A percentile compares a stretch with the other conserved stretches of the same genome.
phyloP scores from a whole-genome alignment of 2,113 vertebrate species.

The Mustelus asterias region DNA sequence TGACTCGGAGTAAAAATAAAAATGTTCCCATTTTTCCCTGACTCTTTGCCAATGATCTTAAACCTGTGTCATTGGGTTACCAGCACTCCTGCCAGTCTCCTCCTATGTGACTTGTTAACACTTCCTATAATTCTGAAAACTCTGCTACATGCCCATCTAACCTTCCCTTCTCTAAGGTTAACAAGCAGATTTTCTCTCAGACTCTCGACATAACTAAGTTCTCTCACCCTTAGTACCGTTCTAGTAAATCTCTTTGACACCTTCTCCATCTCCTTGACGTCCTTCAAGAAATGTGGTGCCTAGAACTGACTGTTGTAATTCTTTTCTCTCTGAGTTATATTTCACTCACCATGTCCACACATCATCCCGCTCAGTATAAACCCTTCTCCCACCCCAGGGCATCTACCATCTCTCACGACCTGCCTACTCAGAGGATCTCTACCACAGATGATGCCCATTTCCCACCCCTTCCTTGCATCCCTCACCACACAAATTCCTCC shows the following conservation, averaged over 20 bases:
- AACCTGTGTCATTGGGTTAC: background rate
- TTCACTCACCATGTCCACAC: background rate
- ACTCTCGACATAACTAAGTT: background rate
- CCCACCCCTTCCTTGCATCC: background rate
- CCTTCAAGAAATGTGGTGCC: background rate
- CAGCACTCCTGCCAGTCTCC: background rate
- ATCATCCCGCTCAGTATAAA: background rate
- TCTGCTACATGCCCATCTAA: background rate
- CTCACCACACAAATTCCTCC: background rate
- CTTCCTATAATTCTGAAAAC: background rate
- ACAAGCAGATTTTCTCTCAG: background rate
- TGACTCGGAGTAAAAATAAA: background rate
- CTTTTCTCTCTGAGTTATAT: background rate
- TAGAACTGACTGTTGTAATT: background rate
- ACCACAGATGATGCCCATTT: background rate
- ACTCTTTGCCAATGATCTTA: background rate
- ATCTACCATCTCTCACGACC: background rate
- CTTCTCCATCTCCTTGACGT: background rate
- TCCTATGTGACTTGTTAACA: background rate
- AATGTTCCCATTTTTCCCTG: background rate
- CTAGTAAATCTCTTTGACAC: background rate
- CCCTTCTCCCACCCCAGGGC: background rate
- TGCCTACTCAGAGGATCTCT: background rate
- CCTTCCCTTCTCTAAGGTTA: background rate
- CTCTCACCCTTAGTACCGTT: background rate